Base-by-base conservation (phyloP, 1,140 invertebrate species). In the Drosophila teissieri region DNA sequence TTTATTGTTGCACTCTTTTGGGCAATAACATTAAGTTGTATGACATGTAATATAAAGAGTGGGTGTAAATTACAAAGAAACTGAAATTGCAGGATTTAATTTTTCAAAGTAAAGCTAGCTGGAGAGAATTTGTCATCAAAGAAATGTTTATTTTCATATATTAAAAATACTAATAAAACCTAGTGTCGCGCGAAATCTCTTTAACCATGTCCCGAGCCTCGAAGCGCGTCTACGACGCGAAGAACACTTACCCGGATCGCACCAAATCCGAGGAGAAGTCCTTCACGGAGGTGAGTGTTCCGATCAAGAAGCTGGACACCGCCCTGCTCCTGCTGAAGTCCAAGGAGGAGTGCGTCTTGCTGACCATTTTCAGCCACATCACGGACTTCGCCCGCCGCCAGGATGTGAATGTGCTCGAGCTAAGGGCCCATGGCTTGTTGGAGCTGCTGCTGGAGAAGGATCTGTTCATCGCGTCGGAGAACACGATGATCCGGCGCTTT, bases 181-280 rank as follows among this genome's bases (percentile, higher is more conserved):
- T 17, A 45, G 24, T 8, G 36, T 24, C 6, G 10, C 1, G 17
- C 7, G n/a, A 46, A 55, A 8, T 31, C 27, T 8, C 8, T 49
- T 55, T 19, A 45, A 63, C 62, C 48, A 91, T 91, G 88, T 54
- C 89, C 4, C 67, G 57, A 15, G 36, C 58, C 34, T 67, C 78
- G 3, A 91, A 91, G 52, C 75, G 75, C 17, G 52, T 91, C 36
- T 91, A 91, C 37, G 73, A 81, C 4, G 45, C 83, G 8, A 80
- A 76, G 11, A 44, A 51, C n/a, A 39, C 55, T 14, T 91, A 89
- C 53, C 56, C 72, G 6, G 90, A 91, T 69, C 90, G 86, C 15
- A 72, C 76, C 4, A 82, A 80, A 44, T 62, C 52, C 17, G 75
- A 74, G 52, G 76, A 80, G 15, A 79, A 75, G 12, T 56, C 73